Evolutionary conservation across 2,113 vertebrate species (phyloP).

Genomic region (Aythya baeri): DNA sequence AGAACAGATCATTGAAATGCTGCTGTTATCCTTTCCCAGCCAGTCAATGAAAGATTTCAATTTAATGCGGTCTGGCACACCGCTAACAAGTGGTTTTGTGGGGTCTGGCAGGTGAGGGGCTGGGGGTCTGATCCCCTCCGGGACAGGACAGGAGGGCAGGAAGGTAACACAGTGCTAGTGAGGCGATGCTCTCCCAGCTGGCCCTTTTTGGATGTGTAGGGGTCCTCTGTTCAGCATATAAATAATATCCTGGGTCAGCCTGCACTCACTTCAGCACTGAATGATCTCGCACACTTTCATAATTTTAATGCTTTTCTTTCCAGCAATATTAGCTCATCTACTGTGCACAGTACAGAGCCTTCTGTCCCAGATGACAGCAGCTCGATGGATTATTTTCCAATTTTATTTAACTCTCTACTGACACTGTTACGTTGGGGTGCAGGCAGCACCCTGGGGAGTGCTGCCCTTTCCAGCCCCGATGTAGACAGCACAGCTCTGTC

Average conservation of each 20-base stretch:
- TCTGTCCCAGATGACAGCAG: neutral
- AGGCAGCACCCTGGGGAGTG: accelerated
- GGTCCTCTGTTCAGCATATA: neutral
- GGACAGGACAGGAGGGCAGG: too few species aligned
- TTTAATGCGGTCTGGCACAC: neutral
- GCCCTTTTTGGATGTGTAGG: neutral
- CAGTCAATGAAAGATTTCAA: conserved; percentile 18
- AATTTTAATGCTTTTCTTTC: neutral
- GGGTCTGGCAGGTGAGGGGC: neutral
- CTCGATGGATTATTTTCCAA: neutral
- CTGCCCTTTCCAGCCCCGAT: neutral
- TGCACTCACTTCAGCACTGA: neutral
- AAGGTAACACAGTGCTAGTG: neutral
- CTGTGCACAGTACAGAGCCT: neutral
- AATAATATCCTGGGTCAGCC: neutral
- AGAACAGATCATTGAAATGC: conserved; percentile 53
- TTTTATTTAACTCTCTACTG: neutral
- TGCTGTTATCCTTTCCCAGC: conserved; percentile 12
- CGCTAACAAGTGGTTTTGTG: neutral
- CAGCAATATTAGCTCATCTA: neutral
- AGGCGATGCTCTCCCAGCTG: neutral
- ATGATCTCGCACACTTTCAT: neutral
- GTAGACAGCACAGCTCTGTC: neutral
- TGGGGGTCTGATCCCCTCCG: neutral
- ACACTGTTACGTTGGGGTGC: neutral